Evolutionary conservation across 1,140 invertebrate genomes (phyloP), one percentile per base, ranked within the genome.

Genomic region (Gryllus bimaculatus): DNA sequence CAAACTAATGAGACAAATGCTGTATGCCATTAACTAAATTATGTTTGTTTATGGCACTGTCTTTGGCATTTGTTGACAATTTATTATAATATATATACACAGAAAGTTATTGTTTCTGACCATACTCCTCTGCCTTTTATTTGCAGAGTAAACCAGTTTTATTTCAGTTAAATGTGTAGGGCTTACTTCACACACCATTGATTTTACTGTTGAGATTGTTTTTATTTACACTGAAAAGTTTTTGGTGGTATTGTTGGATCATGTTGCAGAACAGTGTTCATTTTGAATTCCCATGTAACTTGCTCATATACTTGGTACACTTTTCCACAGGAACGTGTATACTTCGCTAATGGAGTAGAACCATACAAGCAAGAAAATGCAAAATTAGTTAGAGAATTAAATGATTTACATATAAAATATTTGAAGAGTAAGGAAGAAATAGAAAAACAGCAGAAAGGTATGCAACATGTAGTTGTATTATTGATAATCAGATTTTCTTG

Each of bases 311-410:
- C 26, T 39, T 39, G 47, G 47, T 39, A 20, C 47, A 20, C 39
- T 20, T 77, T n/a, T 18, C 54, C 73, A 10, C 39, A 78, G 78
- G 78, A 78, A 73, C 73, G n/a, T 15, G 15, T 10, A 5, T 47
- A 77, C 47, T 76, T 79, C 74, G 87, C 91, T 85, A 84, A 88
- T 47, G 87, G 88, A 82, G 86, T 88, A 77, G 90, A 92, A 84
- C 91, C 91, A 5, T 93, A 92, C 81, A 92, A 90, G 85, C 90
- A 89, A 86, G 91, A 93, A 83, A 93, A 93, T 87, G 88, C 88
- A 54, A 91, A 88, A 84, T 84, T 93, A 66, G 88, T 92, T 73
- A 88, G 89, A 85, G 91, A 93, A 85, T 91, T 90, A 82, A 94
- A 93, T 86, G 88, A 91, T 79, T 85, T 94, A 20, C 91, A 94